Base-by-base conservation (phyloP, 2,113 vertebrate species). In the Eupsittula cactorum region DNA sequence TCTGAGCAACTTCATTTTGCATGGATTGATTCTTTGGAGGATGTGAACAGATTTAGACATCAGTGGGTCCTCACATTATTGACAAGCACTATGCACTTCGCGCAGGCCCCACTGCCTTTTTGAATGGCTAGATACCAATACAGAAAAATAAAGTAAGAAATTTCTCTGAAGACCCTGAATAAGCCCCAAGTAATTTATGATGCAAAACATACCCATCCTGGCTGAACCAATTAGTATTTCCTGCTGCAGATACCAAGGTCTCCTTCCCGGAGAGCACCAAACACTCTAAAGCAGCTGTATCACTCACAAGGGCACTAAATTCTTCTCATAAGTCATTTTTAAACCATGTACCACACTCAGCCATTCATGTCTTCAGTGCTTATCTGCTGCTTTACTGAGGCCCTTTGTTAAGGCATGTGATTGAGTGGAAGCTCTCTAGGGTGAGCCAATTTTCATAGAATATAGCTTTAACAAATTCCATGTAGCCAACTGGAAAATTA, bases 401-500 rank as follows among this genome's bases (percentile, higher is more conserved):
- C 52, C 62, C 90, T 85, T 94, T 88, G 92, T 92, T 65, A 60
- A 71, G 50, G 63, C 44, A 77, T 3, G 4, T 63, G 93, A 92
- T 41, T 81, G 91, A 92, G 81, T 81, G 59, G 69, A 46, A 59
- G 53, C 75, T 84, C 53, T 82, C 76, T 23, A 60, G 78, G 52
- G 64, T 55, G 35, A 97, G 47, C 62, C 82, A 83, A 74, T 94
- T 96, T 93, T 85, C 88, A 88, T 71, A 93, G 93, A 91, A 84
- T 37, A 74, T 69, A 39, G 73, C 82, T 97, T 93, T 90, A 96
- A 96, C 91, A 95, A 97, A 95, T 93, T 82, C 79, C 59, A 96
- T 9, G 62, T 90, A 96, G 83, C 82, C 97, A 95, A 90, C 83
- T 95, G 93, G 95, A 97, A 97, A 97, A 96, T 96, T 97, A 96